These are phyloP conservation scores for Halcyon malimbica DNA, from an alignment of 2,113 vertebrate genomes.

Conservation along the genomic window DNA sequence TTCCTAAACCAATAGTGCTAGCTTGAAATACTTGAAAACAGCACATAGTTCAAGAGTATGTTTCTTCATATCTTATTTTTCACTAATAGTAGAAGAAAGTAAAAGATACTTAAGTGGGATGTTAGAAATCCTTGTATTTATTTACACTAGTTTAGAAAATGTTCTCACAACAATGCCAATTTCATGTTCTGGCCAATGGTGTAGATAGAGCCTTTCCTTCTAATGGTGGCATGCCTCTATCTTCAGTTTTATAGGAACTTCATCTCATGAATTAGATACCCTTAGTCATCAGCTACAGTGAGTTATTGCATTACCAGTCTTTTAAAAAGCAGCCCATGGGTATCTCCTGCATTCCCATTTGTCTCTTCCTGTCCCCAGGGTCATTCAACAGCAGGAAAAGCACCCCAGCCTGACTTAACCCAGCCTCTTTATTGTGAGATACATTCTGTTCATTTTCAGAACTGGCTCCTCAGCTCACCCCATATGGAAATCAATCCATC, in stretches of 20 bases:
- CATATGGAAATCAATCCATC: background rate
- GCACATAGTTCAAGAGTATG: background rate
- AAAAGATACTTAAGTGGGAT: background rate
- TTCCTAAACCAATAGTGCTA: background rate
- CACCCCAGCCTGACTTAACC: background rate
- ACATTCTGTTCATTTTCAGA: background rate
- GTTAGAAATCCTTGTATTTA: background rate
- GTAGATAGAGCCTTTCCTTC: background rate
- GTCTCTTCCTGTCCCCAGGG: background rate
- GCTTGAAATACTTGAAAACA: background rate
- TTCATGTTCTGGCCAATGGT: background rate
- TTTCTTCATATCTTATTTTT: background rate
- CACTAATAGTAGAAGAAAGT: background rate
- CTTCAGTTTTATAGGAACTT: background rate
- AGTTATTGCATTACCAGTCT: background rate
- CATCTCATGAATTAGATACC: background rate
- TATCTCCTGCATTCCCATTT: background rate
- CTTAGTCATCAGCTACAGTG: background rate
- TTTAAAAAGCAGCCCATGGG: background rate
- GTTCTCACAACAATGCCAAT: background rate
- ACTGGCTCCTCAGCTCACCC: conserved; percentile 40
- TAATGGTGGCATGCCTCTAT: background rate
- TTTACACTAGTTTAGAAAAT: background rate
- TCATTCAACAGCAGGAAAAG: background rate
- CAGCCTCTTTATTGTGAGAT: background rate